These are phyloP conservation scores for Mesorhabditis spiculigera DNA, from an alignment of 2,888 invertebrate species.

Conservation along the genomic window DNA sequence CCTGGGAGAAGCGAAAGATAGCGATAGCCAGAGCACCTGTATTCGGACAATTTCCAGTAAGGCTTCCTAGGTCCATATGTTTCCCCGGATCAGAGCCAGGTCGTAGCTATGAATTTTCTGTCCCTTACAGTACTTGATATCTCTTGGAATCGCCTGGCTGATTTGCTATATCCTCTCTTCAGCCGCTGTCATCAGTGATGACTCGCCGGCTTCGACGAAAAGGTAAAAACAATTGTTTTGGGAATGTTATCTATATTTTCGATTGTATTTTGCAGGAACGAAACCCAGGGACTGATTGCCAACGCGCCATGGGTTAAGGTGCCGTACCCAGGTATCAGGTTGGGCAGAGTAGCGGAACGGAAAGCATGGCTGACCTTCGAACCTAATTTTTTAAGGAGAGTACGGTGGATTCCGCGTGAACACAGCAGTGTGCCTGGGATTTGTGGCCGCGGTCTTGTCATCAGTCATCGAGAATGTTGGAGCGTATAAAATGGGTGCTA, in stretches of 20 bases:
- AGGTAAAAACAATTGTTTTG: too few relatives aligned
- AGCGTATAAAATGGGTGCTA: slow-evolving; percentile 27
- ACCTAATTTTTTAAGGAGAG: slow-evolving; percentile 24
- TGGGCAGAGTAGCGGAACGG: neutral
- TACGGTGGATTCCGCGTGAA: slow-evolving; percentile 41
- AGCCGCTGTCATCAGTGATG: slow-evolving; percentile 16
- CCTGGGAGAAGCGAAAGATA: slow-evolving; percentile 19
- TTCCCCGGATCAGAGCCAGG: neutral
- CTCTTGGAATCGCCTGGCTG: slow-evolving; percentile 25
- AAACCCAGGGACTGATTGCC: neutral
- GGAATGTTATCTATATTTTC: too few relatives aligned
- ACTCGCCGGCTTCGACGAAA: neutral
- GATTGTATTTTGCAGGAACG: neutral
- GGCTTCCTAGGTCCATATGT: slow-evolving; percentile 5
- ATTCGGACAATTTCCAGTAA: slow-evolving; percentile 50
- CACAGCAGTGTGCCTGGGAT: slow-evolving; percentile 43
- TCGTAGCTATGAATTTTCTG: neutral
- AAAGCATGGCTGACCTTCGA: neutral
- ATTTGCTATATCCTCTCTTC: slow-evolving; percentile 42
- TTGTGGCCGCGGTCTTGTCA: slow-evolving; percentile 41
- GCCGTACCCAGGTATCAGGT: slow-evolving; percentile 44
- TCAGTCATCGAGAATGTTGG: slow-evolving; percentile 48
- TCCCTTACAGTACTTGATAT: neutral
- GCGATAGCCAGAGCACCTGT: slow-evolving; percentile 25
- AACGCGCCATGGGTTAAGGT: slow-evolving; percentile 44